phyloP scores from a whole-genome alignment of 2,888 invertebrate species.

The Lumbricus terrestris region DNA sequence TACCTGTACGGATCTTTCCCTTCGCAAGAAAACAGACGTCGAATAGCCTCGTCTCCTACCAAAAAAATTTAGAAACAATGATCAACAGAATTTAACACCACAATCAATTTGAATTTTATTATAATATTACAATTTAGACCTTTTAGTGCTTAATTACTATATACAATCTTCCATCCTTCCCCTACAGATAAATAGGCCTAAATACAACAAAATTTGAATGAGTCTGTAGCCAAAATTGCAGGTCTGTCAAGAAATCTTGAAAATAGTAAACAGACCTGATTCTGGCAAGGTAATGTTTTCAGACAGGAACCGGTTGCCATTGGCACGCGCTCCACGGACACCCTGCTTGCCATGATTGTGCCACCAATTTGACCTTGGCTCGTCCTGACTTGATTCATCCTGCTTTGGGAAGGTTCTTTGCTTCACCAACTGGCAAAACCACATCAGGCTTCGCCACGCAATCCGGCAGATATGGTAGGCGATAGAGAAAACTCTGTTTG shows the following conservation, averaged over 20 bases:
- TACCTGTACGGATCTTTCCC: slow-evolving; percentile 86
- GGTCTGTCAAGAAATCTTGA: too few species aligned
- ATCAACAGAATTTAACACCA: slow-evolving; percentile 9
- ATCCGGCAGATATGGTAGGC: background rate
- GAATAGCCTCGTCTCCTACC: slow-evolving; percentile 85
- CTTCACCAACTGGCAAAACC: background rate
- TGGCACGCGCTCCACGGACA: background rate
- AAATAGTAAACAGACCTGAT: slow-evolving; percentile 8
- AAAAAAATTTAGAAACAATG: background rate
- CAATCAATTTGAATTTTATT: background rate
- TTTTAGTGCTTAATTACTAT: too few species aligned
- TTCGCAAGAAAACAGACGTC: slow-evolving; percentile 84
- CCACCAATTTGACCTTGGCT: background rate
- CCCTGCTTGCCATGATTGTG: background rate
- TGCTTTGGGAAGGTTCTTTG: background rate
- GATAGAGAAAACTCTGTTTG: background rate
- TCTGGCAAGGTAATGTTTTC: slow-evolving; percentile 9
- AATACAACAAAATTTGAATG: background rate
- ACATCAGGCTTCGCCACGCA: background rate
- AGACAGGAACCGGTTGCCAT: background rate
- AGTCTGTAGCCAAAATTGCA: background rate
- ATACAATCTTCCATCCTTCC: background rate
- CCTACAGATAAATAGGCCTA: background rate
- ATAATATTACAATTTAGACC: too few species aligned
- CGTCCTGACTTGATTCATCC: background rate